Evolutionary conservation across 2,113 vertebrate genomes (phyloP), one percentile per base, ranked within the genome.

Genomic region (Campylorhamphus procurvoides): DNA sequence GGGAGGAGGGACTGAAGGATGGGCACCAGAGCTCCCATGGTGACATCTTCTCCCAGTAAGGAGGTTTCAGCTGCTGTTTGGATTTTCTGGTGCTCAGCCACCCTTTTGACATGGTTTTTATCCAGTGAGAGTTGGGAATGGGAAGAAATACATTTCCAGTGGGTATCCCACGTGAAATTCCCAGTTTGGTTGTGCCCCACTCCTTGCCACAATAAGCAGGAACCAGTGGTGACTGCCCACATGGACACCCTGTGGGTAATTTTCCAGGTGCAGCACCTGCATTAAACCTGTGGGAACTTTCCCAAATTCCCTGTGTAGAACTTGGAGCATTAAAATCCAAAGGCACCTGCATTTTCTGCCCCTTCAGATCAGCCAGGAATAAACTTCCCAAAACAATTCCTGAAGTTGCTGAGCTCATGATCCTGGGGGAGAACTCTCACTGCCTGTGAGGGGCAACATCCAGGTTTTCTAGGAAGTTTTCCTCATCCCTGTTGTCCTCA

Each of bases 41-140:
- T 67, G 99, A 99, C 92, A 99, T 99, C 97, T 99, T 99, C 97
- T 99, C 99, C 78, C 99, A 99, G 99, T 99, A 93, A 97, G 98
- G 94, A 75, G 40, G 2, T 35, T 89, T 73, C n/a, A 42, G 50
- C 66, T 87, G 59, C 55, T 68, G 62, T 19, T 66, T 39, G 74
- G 19, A 17, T 39, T 58, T 55, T 37, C 63, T 52, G 47, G 9
- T 42, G 53, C 39, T 81, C 3, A 0, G 35, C 20, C 22, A 25
- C 2, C 0, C 2, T 71, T 25, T 37, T 37, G 75, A 10, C 1
- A 0, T 7, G 12, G 20, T 25, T 77, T 22, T 52, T 28, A 18
- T 10, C 29, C 37, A 10, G 13, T 8, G 19, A 3, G 3, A 56
- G 64, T 1, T 66, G 52, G 39, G 37, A 33, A 33, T 37, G 23